phyloP scores from a whole-genome alignment of 2,888 invertebrate species.

The Agonopterix subpropinquella region DNA sequence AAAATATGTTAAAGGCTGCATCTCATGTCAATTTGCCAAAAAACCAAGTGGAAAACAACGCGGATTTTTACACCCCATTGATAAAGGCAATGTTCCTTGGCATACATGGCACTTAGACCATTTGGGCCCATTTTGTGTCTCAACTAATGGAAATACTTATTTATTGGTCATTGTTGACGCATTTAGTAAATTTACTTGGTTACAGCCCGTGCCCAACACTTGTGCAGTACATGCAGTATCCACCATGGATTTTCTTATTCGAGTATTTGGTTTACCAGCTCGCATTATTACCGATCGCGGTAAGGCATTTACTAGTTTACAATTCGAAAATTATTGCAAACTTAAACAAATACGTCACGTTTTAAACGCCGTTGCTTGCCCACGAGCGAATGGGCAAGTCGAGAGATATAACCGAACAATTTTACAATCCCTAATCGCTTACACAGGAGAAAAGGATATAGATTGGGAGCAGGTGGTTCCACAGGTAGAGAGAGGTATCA shows the following conservation, averaged over 20 bases:
- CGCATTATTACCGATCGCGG: not conserved
- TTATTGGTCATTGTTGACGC: constrained; percentile 9
- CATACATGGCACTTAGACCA: constrained; percentile 6
- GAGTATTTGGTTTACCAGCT: not conserved
- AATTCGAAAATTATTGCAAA: not conserved
- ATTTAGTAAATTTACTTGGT: constrained; percentile 10
- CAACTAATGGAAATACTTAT: constrained; percentile 8
- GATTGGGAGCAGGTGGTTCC: no score
- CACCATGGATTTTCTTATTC: not conserved
- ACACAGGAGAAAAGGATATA: not conserved
- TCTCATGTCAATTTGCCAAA: constrained; percentile 11
- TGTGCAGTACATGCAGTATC: not conserved
- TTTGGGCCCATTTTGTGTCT: constrained; percentile 13
- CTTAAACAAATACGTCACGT: constrained; percentile 3
- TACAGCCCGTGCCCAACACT: constrained; percentile 9
- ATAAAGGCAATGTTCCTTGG: constrained; percentile 10
- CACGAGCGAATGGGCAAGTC: constrained; percentile 8
- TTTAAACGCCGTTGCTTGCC: constrained; percentile 12
- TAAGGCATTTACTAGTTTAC: not conserved
- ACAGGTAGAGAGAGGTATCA: no score
- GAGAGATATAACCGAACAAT: constrained; percentile 7
- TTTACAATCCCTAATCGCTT: not conserved
- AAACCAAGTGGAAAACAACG: constrained; percentile 9
- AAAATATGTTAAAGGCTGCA: constrained; percentile 12
- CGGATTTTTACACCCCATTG: constrained; percentile 10